Base-by-base conservation (phyloP, 2,888 invertebrate species). In the Notodonta ziczac region DNA sequence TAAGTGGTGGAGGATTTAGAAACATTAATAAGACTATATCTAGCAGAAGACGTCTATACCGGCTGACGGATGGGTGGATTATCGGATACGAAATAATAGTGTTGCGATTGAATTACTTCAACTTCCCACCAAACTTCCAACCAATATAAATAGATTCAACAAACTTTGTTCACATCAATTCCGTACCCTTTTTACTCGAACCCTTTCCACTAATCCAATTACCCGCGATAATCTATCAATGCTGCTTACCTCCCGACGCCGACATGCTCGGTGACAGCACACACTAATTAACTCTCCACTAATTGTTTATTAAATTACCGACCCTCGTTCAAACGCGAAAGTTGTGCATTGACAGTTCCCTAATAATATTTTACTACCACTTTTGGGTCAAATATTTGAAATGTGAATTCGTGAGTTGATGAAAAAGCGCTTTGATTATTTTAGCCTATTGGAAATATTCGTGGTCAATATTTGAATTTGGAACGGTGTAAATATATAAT, bases 261-360 rank as follows among this genome's bases (percentile, higher is more conserved):
- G 32, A 52, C 52, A 52, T 52, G 55, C 7, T 53, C 59, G 67
- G 50, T 66, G 67, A 72, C 68, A 72, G 62, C 61, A 51, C 51
- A 62, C 56, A 60, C 67, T 72, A 67, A 74, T 74, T 74, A 67
- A 65, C 66, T 61, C 63, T 44, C 48, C 39, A 46, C 66, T 74
- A 69, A 74, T 72, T 74, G 66, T 67, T 59, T 65, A 74, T 67
- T 72, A 70, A 74, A 63, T 54, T 46, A 60, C 51, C 52, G 35
- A 74, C 74, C 74, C 74, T 72, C 65, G 63, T 74, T 66, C 53
- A 50, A 59, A 61, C 44, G 44, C 57, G 61, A 63, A 63, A 63
- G 67, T 66, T 42, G 53, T 56, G 55, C 56, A 70, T 61, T 74
- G 74, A 67, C 70, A 70, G 65, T 58, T 62, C 46, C n/a, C 35